Evolutionary conservation across 2,888 invertebrate species (phyloP), one percentile per base, ranked within the genome.

Genomic region (Lepeophtheirus nordmannii): DNA sequence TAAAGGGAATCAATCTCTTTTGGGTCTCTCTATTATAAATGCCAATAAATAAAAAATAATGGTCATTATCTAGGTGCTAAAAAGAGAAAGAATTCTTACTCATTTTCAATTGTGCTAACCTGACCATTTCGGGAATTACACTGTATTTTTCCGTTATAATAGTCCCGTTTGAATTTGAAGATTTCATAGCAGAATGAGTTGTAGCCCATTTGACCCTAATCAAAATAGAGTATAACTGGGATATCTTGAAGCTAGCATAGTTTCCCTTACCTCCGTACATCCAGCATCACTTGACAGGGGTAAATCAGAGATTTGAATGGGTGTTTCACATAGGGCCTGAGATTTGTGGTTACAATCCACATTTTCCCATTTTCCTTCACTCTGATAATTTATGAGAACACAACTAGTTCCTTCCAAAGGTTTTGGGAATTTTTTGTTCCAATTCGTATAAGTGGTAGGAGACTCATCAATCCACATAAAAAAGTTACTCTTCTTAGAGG

Each of bases 171-270:
- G 14, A 5, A n/a, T 17, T 46, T 14, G 53, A 46, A 46, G 8
- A 46, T 46, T 46, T 46, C 53, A 17, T 46, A 46, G 8, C 53
- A 46, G 14, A 30, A 46, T 3, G 53, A 46, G 2, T 46, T 8
- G 53, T n/a, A 46, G 53, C 53, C 53, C n/a, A 46, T 46, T 46
- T 46, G 53, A 46, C 8, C 53, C 53, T 46, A 46, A 46, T n/a
- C 2, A 46, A n/a, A 46, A 46, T 46, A 2, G 8, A 5, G 53
- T 5, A 5, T 46, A 46, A 5, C 5, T 14, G 2, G 1, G 8
- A 14, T 17, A 46, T 46, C 30, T 30, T 30, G 7, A 30, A 30
- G 7, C 7, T 5, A 5, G 8, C 14, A 46, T 46, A n/a, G 53
- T n/a, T 46, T 14, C 17, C 5, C 53, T 46, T 46, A 17, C 53